phyloP scores from a whole-genome alignment of 1,140 invertebrate genomes.

The Stenopsyche tienmushanensis region DNA sequence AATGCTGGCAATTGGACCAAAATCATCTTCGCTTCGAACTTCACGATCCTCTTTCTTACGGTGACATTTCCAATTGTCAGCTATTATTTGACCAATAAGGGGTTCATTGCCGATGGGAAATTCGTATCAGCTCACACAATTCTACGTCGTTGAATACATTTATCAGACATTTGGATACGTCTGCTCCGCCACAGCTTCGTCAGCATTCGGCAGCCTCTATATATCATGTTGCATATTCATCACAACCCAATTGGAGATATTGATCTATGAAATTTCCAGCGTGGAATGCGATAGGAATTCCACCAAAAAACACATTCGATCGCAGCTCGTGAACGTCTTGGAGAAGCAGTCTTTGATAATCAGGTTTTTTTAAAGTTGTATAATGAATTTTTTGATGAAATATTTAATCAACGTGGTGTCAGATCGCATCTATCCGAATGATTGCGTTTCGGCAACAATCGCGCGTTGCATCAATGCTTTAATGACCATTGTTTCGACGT shows the following conservation, averaged over 20 bases:
- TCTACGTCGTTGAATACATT: background rate
- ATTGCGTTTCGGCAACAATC: no score
- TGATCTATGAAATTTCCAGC: background rate
- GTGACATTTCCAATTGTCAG: background rate
- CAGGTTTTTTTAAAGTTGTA: background rate
- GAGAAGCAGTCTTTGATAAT: constrained; percentile 6
- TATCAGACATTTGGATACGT: background rate
- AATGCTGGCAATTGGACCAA: background rate
- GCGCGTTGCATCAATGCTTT: no score
- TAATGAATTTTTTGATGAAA: background rate
- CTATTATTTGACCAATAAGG: background rate
- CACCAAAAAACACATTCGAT: background rate
- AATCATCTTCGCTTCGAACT: background rate
- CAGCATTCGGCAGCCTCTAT: background rate
- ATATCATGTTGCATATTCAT: background rate
- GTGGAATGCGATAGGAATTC: background rate
- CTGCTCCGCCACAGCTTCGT: background rate
- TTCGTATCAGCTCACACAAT: background rate
- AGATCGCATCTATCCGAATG: no score
- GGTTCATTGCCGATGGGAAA: background rate
- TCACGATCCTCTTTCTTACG: background rate
- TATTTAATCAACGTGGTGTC: no score
- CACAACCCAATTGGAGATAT: background rate
- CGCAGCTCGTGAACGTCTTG: background rate
- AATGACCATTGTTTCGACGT: no score